Percentiles rank a stretch among this genome's conserved stretches.
These are phyloP conservation scores for Sciurus carolinensis DNA, from an alignment of 2,797 vertebrate species.

Conservation along the genomic window DNA sequence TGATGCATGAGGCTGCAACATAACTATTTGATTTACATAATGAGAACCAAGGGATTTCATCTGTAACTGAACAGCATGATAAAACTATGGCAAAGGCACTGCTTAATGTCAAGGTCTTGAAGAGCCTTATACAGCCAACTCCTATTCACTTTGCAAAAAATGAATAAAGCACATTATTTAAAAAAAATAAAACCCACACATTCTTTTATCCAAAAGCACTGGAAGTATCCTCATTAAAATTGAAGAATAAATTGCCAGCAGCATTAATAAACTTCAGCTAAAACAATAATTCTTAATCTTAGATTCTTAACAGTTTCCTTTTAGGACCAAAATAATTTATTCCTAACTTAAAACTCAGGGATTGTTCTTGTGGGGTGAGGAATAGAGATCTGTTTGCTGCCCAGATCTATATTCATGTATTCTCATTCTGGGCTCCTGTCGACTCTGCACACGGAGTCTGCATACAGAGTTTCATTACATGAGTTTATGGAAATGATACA, in stretches of 20 bases:
- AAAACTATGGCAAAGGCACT: slow-evolving; percentile 78
- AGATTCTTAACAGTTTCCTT: slow-evolving; percentile 2
- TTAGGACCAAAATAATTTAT: neutral
- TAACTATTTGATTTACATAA: slow-evolving; percentile 79
- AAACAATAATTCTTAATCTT: neutral
- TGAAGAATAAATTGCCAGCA: neutral
- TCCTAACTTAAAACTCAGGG: slow-evolving; percentile 19
- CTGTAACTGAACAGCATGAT: slow-evolving; percentile 81
- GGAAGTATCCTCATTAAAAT: neutral
- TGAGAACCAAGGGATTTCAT: slow-evolving; percentile 81
- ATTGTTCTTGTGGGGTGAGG: neutral
- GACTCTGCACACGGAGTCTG: slow-evolving; percentile 44
- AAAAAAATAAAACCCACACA: neutral
- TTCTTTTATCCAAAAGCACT: neutral
- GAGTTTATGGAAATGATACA: slow-evolving; percentile 81
- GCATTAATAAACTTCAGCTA: neutral
- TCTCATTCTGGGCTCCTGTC: slow-evolving; percentile 36
- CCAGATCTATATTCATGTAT: neutral
- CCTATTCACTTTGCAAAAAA: slow-evolving; percentile 51
- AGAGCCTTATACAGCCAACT: slow-evolving; percentile 29
- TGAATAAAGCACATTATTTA: slow-evolving; percentile 14
- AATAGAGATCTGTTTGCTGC: neutral
- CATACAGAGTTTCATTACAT: slow-evolving; percentile 82
- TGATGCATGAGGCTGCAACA: slow-evolving; percentile 70
- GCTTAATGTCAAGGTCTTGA: slow-evolving; percentile 70